phyloP scores from a whole-genome alignment of 2,888 invertebrate genomes.

The Caenorhabditis sp. region DNA sequence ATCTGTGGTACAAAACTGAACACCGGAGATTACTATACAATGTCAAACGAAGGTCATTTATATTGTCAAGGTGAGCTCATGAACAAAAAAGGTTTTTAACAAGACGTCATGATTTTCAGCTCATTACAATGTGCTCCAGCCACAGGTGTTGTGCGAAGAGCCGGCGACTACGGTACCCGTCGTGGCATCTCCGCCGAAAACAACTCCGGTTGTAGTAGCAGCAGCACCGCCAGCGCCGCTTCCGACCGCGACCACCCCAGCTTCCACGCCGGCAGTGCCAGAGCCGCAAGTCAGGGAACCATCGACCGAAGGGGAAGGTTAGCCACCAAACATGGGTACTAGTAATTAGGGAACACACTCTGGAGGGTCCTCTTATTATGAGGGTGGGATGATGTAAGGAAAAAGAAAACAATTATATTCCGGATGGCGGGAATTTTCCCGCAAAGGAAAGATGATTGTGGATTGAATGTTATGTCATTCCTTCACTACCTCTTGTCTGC shows the following conservation, averaged over 20 bases:
- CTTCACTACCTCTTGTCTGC: background rate
- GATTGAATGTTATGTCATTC: background rate
- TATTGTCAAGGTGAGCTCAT: conserved; percentile 74
- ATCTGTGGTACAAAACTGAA: conserved; percentile 90
- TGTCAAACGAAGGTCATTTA: conserved; percentile 87
- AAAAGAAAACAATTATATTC: conserved; percentile 35
- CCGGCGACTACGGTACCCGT: conserved; percentile 38
- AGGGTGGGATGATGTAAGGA: conserved; percentile 17
- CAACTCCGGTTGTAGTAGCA: background rate
- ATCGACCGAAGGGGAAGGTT: conserved; percentile 59
- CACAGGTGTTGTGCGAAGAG: conserved; percentile 56
- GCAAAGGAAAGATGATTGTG: conserved; percentile 1
- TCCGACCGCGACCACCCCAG: background rate
- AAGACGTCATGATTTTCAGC: conserved; percentile 53
- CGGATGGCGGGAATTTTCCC: conserved; percentile 6
- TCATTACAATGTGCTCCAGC: conserved; percentile 59
- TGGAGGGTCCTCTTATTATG: conserved; percentile 21
- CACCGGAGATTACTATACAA: conserved; percentile 94
- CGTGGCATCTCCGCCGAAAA: background rate
- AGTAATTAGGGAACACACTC: conserved; percentile 14
- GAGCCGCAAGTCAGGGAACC: conserved; percentile 44
- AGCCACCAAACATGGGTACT: conserved; percentile 2
- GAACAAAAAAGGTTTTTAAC: background rate
- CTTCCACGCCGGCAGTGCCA: background rate
- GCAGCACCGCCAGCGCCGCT: background rate